These are phyloP conservation scores for Harpalus rufipes DNA, from an alignment of 2,888 invertebrate genomes.

Conservation along the genomic window DNA sequence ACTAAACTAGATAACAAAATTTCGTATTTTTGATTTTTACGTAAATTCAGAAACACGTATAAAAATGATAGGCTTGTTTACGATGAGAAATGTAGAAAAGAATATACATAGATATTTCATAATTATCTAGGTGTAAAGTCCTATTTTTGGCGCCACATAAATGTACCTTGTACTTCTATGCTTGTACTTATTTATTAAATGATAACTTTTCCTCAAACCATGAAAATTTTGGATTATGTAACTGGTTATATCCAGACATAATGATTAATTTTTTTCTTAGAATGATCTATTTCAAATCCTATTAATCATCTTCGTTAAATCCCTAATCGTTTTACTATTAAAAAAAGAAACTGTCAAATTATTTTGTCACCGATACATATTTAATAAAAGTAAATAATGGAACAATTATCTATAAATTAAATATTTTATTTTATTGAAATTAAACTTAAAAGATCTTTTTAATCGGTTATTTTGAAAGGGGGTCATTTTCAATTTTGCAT, in stretches of 20 bases:
- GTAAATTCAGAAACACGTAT: background rate
- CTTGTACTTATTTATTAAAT: background rate
- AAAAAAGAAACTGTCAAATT: too few species aligned
- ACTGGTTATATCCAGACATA: background rate
- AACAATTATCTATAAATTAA: too few species aligned
- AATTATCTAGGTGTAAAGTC: background rate
- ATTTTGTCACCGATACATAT: too few species aligned
- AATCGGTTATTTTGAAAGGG: too few species aligned
- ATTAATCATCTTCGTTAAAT: too few species aligned
- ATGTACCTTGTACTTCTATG: background rate
- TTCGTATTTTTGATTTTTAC: background rate
- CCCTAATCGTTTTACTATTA: too few species aligned
- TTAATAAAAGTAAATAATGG: too few species aligned
- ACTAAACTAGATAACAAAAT: conserved; percentile 25
- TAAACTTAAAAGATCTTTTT: too few species aligned
- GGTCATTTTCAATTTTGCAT: too few species aligned
- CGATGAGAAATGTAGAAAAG: background rate
- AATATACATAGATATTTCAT: background rate
- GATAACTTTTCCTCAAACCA: background rate
- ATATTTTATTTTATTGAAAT: too few species aligned
- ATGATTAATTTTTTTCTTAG: background rate
- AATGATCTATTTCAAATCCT: background rate
- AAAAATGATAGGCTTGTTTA: background rate
- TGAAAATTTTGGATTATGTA: background rate
- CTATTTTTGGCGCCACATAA: background rate